A percentile compares a stretch with the other conserved stretches of the same genome.
Conservation (phyloP, 1,140 invertebrate genomes). For the Palaemon carinicauda region DNA sequence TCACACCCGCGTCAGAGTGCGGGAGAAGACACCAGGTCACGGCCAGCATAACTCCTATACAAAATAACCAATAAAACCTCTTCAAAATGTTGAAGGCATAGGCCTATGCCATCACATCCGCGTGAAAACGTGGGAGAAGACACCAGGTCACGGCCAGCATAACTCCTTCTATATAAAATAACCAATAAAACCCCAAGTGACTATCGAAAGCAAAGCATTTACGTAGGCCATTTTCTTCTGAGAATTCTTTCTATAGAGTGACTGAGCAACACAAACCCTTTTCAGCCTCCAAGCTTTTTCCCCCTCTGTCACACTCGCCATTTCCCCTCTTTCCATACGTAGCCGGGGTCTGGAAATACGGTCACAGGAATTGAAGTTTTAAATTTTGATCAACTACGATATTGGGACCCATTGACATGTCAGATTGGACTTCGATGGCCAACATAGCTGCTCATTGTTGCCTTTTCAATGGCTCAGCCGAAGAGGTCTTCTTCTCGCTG, state of each 20-base stretch:
- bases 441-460: slow-evolving; percentile 33
- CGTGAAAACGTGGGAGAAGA: neutral
- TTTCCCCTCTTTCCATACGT: neutral
- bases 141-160: no score
- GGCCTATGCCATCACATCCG: no score
- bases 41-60: no score
- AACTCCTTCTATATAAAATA: no score
- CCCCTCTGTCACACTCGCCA: neutral
- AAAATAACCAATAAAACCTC: no score
- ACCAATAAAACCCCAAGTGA: no score
- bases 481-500: neutral
- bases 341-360: slow-evolving; percentile 16
- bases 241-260: neutral
- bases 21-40: no score
- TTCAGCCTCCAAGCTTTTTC: neutral
- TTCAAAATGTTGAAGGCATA: no score
- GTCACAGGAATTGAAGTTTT: slow-evolving; percentile 51
- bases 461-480: neutral
- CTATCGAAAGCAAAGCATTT: no score
- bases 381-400: slow-evolving; percentile 52
- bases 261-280: neutral
- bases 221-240: neutral
- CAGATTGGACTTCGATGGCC: slow-evolving; percentile 28
- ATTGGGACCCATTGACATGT: slow-evolving; percentile 44
- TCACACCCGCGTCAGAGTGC: no score